Conservation (phyloP, 2,888 invertebrate genomes). For the Tachystola acroxantha region DNA sequence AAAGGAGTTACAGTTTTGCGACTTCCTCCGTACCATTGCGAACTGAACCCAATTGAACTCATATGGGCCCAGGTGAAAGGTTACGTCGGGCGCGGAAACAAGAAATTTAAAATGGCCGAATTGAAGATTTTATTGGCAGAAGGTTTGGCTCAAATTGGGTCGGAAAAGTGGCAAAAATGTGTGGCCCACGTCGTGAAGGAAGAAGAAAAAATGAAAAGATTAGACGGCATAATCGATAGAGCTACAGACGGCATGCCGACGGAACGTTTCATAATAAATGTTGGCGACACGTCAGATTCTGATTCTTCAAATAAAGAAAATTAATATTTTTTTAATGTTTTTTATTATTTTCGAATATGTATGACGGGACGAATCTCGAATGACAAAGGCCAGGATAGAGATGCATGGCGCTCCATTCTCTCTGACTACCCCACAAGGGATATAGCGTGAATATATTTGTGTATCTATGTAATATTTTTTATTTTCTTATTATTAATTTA, state of each 20-base stretch:
- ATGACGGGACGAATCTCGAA: too few species aligned
- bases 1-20: slow-evolving; percentile 4
- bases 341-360: too few species aligned
- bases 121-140: not conserved
- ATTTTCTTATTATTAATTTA: too few species aligned
- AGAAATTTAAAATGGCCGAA: slow-evolving; percentile 6
- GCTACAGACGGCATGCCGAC: not conserved
- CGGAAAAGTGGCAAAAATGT: not conserved
- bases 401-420: too few species aligned
- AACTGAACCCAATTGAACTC: slow-evolving; percentile 13
- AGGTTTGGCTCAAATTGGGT: not conserved
- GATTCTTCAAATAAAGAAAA: too few species aligned
- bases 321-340: too few species aligned
- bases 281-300: not conserved
- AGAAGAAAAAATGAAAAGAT: not conserved
- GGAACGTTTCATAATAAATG: not conserved
- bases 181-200: not conserved
- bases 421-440: too few species aligned
- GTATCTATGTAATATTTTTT: too few species aligned
- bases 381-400: too few species aligned
- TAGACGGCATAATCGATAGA: not conserved
- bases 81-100: slow-evolving; percentile 3
- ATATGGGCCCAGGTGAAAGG: slow-evolving; percentile 12
- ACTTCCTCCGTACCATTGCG: slow-evolving; percentile 13
- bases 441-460: too few species aligned